Conservation (phyloP, 2,888 invertebrate genomes). For the Dromius quadrimaculatus region DNA sequence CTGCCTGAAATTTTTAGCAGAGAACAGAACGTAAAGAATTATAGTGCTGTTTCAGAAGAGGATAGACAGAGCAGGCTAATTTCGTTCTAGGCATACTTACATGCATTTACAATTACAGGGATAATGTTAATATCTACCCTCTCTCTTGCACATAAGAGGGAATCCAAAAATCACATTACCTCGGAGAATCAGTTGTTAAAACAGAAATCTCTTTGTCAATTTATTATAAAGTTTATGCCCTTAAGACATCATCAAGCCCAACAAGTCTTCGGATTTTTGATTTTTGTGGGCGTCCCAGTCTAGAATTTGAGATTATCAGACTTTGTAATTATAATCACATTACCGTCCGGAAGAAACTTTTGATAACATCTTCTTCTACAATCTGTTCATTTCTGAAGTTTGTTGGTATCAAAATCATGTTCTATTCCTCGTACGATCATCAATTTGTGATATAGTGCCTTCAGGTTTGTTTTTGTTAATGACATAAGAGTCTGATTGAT, state of each 20-base stretch:
- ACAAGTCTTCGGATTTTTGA: slow-evolving; percentile 61
- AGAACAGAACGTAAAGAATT: too few relatives aligned
- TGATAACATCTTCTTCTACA: slow-evolving; percentile 7
- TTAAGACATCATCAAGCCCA: slow-evolving; percentile 64
- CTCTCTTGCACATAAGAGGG: background rate
- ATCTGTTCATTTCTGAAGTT: background rate
- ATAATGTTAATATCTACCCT: too few relatives aligned
- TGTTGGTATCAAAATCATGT: slow-evolving; percentile 56
- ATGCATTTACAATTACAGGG: too few relatives aligned
- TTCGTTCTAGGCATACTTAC: too few relatives aligned
- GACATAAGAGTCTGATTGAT: slow-evolving; percentile 64
- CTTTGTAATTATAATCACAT: slow-evolving; percentile 66
- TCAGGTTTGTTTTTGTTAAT: slow-evolving; percentile 64
- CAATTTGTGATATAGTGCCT: slow-evolving; percentile 61
- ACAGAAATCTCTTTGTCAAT: slow-evolving; percentile 61
- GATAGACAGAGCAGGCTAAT: too few relatives aligned
- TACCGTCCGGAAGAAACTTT: slow-evolving; percentile 59
- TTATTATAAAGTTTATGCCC: slow-evolving; percentile 62
- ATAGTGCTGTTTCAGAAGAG: too few relatives aligned
- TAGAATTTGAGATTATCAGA: slow-evolving; percentile 63
- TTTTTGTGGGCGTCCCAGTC: slow-evolving; percentile 65
- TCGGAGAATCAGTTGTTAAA: slow-evolving; percentile 11
- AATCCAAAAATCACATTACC: slow-evolving; percentile 37
- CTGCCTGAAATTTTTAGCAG: too few relatives aligned
- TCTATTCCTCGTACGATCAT: slow-evolving; percentile 58